A percentile compares a stretch with the other conserved stretches of the same genome.
These are phyloP conservation scores for Isurus oxyrinchus DNA, from an alignment of 2,113 vertebrate genomes.

Conservation along the genomic window DNA sequence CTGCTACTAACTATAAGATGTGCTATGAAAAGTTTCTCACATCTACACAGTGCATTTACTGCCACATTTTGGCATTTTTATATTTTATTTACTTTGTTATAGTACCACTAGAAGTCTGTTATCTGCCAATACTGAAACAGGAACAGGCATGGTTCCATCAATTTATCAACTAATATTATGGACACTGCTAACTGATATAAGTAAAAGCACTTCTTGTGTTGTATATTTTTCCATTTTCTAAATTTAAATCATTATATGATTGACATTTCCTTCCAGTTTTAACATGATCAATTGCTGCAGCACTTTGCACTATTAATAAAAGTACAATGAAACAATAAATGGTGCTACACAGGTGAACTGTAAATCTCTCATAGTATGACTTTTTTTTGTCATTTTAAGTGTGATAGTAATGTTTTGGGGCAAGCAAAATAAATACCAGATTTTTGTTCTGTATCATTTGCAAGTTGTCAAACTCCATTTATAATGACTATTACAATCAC, in stretches of 20 bases:
- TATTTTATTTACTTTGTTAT: neutral
- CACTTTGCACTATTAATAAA: neutral
- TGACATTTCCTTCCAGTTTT: neutral
- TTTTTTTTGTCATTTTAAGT: neutral
- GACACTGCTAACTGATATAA: neutral
- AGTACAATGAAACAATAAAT: neutral
- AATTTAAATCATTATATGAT: neutral
- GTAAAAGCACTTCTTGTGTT: neutral
- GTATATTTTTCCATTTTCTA: neutral
- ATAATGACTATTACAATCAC: neutral
- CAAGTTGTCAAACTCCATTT: neutral
- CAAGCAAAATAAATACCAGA: conserved; percentile 7
- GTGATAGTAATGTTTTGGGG: neutral
- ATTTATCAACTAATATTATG: neutral
- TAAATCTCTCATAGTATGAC: neutral
- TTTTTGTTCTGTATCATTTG: neutral
- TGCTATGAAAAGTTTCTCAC: neutral
- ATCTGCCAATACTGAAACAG: neutral
- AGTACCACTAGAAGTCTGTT: neutral
- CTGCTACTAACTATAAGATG: neutral
- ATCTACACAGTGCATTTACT: neutral
- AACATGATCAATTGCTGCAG: neutral
- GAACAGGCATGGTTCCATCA: neutral
- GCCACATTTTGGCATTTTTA: neutral
- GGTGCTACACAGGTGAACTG: neutral